Percentiles rank a stretch among this genome's conserved stretches.
phyloP scores from a whole-genome alignment of 2,888 invertebrate genomes.

The Euspilapteryx auroguttella region DNA sequence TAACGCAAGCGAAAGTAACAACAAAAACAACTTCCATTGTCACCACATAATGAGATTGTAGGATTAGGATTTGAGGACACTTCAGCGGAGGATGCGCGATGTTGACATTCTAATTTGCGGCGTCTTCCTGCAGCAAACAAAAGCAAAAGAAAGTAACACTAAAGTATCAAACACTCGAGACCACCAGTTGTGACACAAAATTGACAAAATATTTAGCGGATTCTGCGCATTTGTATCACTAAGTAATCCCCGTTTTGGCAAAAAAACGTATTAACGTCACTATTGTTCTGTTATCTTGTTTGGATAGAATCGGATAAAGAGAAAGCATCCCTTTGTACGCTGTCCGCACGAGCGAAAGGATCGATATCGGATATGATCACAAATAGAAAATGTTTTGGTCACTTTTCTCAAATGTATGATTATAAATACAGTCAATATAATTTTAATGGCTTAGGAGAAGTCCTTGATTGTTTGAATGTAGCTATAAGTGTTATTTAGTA shows the following conservation, averaged over 20 bases:
- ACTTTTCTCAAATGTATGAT: too few species aligned
- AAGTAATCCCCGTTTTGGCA: not conserved
- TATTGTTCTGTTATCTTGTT: conserved; percentile 10
- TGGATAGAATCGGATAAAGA: too few species aligned
- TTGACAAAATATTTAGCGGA: conserved; percentile 51
- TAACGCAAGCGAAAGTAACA: conserved; percentile 4
- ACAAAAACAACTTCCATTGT: conserved; percentile 12
- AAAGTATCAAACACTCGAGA: conserved; percentile 26
- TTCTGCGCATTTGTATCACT: conserved; percentile 15
- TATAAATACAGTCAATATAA: too few species aligned
- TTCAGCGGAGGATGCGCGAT: conserved; percentile 25
- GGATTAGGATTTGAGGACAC: too few species aligned
- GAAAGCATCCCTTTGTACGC: not conserved
- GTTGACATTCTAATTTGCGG: conserved; percentile 41
- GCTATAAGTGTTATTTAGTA: too few species aligned
- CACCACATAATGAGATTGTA: conserved; percentile 11
- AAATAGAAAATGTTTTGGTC: too few species aligned
- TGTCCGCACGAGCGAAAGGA: not conserved
- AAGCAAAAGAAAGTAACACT: conserved; percentile 28
- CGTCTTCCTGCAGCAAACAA: conserved; percentile 16
- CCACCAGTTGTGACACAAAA: conserved; percentile 44
- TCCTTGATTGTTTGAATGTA: too few species aligned
- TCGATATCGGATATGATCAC: too few species aligned
- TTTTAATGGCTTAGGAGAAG: too few species aligned
- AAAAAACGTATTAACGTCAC: not conserved